Evolutionary conservation across 2,113 vertebrate genomes (phyloP).

Genomic region (Dromas ardeola): DNA sequence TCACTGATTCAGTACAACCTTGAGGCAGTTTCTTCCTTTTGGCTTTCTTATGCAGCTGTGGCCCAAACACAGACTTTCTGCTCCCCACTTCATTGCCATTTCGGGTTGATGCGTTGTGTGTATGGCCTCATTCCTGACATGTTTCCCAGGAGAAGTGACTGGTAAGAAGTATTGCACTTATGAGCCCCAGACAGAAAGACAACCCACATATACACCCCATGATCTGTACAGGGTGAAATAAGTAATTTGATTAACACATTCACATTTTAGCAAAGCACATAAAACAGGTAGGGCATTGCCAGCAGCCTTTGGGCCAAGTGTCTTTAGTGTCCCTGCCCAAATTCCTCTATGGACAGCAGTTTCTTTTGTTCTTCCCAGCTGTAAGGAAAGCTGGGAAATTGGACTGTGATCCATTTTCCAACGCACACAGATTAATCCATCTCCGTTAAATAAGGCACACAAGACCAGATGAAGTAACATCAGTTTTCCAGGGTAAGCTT

Average conservation of each 20-base stretch:
- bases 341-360: background rate
- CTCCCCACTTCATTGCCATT: background rate
- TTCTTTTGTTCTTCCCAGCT: background rate
- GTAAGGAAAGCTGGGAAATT: background rate
- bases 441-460: background rate
- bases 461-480: background rate
- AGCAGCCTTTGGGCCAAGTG: background rate
- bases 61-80: background rate
- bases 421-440: background rate
- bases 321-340: background rate
- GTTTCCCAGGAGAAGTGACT: accelerated
- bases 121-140: background rate
- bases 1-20: background rate
- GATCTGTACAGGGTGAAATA: background rate
- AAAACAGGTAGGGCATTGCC: background rate
- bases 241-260: background rate
- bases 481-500: background rate
- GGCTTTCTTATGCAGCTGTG: background rate
- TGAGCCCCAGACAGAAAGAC: background rate
- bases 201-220: accelerated
- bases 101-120: background rate
- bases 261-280: background rate
- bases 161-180: background rate
- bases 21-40: background rate
- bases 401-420: background rate